Evolutionary conservation across 1,140 invertebrate species (phyloP).

Genomic region (Neodiprion lecontei): DNA sequence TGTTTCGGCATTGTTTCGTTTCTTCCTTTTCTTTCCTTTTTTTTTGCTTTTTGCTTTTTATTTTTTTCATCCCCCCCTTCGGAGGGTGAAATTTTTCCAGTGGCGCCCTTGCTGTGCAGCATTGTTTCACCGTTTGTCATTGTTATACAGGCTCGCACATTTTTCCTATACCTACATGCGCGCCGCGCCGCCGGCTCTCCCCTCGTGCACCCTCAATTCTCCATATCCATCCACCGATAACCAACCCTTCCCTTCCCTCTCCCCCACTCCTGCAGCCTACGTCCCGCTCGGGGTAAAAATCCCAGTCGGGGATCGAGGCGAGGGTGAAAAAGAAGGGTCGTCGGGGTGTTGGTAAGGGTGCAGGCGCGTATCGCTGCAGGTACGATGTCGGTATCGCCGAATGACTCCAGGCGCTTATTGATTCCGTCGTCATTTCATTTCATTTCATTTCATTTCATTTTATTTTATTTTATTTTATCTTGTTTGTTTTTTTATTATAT

Average conservation of each 20-base stretch:
- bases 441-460: neutral
- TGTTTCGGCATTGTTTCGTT: neutral
- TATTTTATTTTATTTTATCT: neutral
- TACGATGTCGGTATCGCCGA: conserved; percentile 50
- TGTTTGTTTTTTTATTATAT: neutral
- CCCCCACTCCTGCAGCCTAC: conserved; percentile 8
- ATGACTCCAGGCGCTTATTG: conserved; percentile 60
- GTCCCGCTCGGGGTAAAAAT: neutral
- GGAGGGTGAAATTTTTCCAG: conserved; percentile 58
- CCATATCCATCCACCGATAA: too few relatives aligned
- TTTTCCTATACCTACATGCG: conserved; percentile 25
- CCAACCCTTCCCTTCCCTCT: neutral
- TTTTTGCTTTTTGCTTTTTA: neutral
- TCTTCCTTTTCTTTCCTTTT: neutral
- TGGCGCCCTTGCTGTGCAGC: conserved; percentile 46
- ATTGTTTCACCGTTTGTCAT: conserved; percentile 63
- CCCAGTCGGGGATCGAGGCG: neutral
- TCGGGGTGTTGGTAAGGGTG: neutral
- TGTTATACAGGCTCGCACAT: conserved; percentile 40
- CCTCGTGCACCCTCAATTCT: conserved; percentile 1
- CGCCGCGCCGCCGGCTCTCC: conserved; percentile 19
- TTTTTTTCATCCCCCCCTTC: neutral
- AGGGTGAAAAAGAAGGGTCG: neutral
- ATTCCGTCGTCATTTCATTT: conserved; percentile 33
- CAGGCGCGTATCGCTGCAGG: conserved; percentile 20